Base-by-base conservation (phyloP, 2,797 vertebrate species). In the Schizothorax lantsangensis region DNA sequence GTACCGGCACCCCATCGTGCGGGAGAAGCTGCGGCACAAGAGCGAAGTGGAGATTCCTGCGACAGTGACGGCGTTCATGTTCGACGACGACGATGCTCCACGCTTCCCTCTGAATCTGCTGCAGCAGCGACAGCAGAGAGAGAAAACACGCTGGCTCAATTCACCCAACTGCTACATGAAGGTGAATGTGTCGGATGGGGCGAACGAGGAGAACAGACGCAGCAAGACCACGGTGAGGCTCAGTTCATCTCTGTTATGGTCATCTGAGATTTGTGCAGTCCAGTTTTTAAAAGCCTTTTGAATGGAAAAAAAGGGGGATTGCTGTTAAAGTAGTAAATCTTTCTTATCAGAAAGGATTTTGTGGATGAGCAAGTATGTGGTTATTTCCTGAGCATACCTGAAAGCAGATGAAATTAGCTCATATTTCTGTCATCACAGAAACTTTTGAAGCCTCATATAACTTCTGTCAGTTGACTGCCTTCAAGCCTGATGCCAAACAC, bases 1-100 rank as follows among this genome's bases (percentile, higher is more conserved):
- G 38, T 98, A 99, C 80, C 95, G 98, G 64, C 97, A 98, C 71
- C 97, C 97, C 2, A 94, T 99, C 43, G 86, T 99, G 38, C 94
- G 98, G 59, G 98, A 99, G 83, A 99, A 99, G 85, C 98, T 96
- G 0, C 93, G 97, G 81, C 97, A 99, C 94, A 99, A 98, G 95
- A 99, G 97, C 83, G 98, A 99, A 0, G 98, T 99, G 88, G 98
- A 99, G 94, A 99, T 99, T 91, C 98, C 98, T 2, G 98, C 98
- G 88, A 99, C 98, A 0, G 97, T 98, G 92, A 97, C 98, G 0
- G 97, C 97, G 0, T 99, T 98, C 83, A 95, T 96, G 71, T 97
- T 99, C 33, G 97, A 98, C n/a, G 98, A 99, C 64, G 97, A 99
- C 0, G 94, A 94, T 0, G 91, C 97, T 77, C 96, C 96, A 0